Evolutionary conservation across 2,113 vertebrate species (phyloP).

Genomic region (Paratilapia polleni): DNA sequence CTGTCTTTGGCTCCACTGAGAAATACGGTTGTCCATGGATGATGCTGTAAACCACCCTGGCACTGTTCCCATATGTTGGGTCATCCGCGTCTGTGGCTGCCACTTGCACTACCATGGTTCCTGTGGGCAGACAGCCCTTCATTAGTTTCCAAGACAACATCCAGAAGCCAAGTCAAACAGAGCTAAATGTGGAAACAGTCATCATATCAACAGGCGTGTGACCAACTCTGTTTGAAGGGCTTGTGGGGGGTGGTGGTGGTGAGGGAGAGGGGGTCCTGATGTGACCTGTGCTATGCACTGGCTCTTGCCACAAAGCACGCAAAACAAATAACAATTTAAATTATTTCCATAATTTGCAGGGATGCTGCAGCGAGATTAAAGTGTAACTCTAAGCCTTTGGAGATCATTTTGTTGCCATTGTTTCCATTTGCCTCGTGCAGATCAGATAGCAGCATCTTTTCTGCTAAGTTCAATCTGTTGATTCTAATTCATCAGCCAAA

Average conservation of each 20-base stretch:
- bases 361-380: slow-evolving; percentile 33
- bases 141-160: slow-evolving; percentile 73
- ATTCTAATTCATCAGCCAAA: slow-evolving; percentile 49
- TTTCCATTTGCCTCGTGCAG: slow-evolving; percentile 32
- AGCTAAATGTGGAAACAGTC: slow-evolving; percentile 66
- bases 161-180: slow-evolving; percentile 41
- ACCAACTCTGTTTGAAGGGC: slow-evolving; percentile 53
- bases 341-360: slow-evolving; percentile 13
- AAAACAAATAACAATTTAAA: slow-evolving; percentile 23
- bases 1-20: slow-evolving; percentile 97
- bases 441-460: slow-evolving; percentile 48
- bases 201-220: slow-evolving; percentile 40
- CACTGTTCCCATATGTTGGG: slow-evolving; percentile 96
- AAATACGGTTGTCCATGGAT: slow-evolving; percentile 96
- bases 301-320: slow-evolving; percentile 21
- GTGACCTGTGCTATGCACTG: neutral
- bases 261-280: neutral
- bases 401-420: slow-evolving; percentile 37
- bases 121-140: slow-evolving; percentile 75
- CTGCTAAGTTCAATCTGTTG: slow-evolving; percentile 49
- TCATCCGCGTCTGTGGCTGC: slow-evolving; percentile 96
- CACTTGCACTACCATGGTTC: slow-evolving; percentile 96
- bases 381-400: slow-evolving; percentile 21
- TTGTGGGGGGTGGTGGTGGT: neutral
- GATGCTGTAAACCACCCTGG: slow-evolving; percentile 96